These are phyloP conservation scores for Melanotaenia duboulayi DNA, from an alignment of 2,113 vertebrate species.

Conservation along the genomic window DNA sequence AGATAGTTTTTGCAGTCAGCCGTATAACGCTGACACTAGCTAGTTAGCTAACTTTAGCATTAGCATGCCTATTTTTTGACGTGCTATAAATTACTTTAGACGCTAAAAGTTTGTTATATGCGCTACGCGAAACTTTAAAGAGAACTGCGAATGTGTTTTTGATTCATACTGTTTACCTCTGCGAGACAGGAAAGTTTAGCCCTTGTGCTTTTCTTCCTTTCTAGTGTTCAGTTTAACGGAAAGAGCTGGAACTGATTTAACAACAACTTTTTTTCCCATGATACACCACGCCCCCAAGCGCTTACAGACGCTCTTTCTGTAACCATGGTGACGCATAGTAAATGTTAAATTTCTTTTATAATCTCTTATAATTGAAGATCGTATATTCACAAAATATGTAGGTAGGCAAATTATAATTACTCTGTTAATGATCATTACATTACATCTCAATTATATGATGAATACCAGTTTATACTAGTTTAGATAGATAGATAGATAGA, in stretches of 20 bases:
- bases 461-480: background rate
- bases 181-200: background rate
- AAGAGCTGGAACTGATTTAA: constrained; percentile 15
- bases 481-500: too few species aligned
- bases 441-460: too few species aligned
- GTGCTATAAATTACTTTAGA: background rate
- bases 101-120: background rate
- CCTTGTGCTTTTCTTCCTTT: too few species aligned
- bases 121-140: background rate
- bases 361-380: background rate
- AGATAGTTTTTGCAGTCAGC: background rate
- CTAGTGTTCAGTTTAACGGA: background rate
- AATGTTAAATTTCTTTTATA: background rate
- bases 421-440: too few species aligned
- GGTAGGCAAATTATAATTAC: too few species aligned
- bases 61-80: background rate
- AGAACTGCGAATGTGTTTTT: background rate
- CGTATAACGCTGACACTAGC: constrained; percentile 13
- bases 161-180: background rate
- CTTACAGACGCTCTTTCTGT: constrained; percentile 29
- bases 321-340: constrained; percentile 43
- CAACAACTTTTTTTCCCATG: constrained; percentile 52
- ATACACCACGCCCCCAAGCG: constrained; percentile 61
- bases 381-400: too few species aligned
- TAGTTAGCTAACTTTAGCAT: constrained; percentile 6